These are phyloP conservation scores for Nomada goodeniana DNA, from an alignment of 2,888 invertebrate genomes.

Conservation along the genomic window DNA sequence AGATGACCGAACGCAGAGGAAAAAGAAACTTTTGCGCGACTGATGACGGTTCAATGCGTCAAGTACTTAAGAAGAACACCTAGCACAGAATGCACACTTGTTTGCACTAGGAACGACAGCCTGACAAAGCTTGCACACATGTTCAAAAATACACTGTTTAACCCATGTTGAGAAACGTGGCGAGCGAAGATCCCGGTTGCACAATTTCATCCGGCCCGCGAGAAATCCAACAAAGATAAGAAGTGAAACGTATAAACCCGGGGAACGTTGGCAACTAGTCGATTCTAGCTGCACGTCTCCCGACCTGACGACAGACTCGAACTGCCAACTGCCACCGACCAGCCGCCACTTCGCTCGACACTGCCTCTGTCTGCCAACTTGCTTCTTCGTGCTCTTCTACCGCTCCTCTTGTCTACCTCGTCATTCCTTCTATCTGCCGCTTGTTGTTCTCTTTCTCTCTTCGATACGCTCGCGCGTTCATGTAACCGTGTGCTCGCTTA, in stretches of 20 bases:
- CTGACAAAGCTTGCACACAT: constrained; percentile 9
- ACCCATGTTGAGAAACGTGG: constrained; percentile 54
- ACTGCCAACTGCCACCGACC: constrained; percentile 50
- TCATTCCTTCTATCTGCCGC: constrained; percentile 36
- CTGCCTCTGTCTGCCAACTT: constrained; percentile 60
- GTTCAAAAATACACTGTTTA: constrained; percentile 42
- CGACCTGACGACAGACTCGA: constrained; percentile 67
- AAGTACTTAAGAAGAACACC: background rate
- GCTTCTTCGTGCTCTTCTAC: constrained; percentile 59
- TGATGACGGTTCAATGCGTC: background rate
- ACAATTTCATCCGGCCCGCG: constrained; percentile 9
- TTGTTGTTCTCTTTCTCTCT: constrained; percentile 28
- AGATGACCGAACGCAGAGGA: background rate
- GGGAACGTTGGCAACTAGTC: constrained; percentile 29
- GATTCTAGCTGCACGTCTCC: constrained; percentile 52
- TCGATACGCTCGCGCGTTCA: constrained; percentile 1
- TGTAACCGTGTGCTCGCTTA: constrained; percentile 3
- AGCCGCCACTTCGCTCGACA: constrained; percentile 45
- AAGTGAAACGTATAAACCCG: background rate
- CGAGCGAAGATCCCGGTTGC: constrained; percentile 14
- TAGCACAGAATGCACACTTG: background rate
- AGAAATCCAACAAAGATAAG: background rate
- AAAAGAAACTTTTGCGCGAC: background rate
- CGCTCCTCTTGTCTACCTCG: constrained; percentile 39
- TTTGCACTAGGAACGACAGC: constrained; percentile 27